Base-by-base conservation (phyloP, 2,113 vertebrate species). In the Stictonetta naevosa region DNA sequence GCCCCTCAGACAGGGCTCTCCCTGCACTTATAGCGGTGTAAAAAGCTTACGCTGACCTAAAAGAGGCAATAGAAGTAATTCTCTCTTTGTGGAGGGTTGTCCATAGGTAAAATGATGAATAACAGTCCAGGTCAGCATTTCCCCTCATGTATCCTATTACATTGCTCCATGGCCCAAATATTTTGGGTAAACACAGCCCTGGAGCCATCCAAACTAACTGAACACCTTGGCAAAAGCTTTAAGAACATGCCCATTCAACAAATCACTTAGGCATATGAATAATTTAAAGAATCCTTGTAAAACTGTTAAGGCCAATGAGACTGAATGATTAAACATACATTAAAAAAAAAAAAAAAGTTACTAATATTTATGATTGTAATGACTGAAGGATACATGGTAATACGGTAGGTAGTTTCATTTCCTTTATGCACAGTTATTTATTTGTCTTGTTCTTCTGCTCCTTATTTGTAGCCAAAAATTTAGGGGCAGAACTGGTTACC, bases 11-110 rank as follows among this genome's bases (percentile, higher is more conserved):
- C 8, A 3, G 18, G 7, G 8, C 10, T 77, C 28, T 28, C 7
- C 26, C 56, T 55, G 14, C 6, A 3, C 3, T 34, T 53, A 0
- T 0, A 81, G 13, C 3, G 4, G 3, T 59, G n/a, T 16, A 50
- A 90, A 88, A 88, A 92, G 6, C 29, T 71, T 71, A 50, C 5
- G 25, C 2, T 50, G 21, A 60, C 19, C 5, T 53, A 86, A 92
- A 18, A 52, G 17, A 2, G 4, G 19, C 40, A 75, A 13, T 3
- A 59, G 14, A 74, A 86, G 6, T 60, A 72, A 50, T 29, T 67
- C 31, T 34, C 3, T 63, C 42, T 60, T 75, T 25, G 22, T 38
- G 10, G 8, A 73, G 40, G 19, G 9, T 29, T 59, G 68, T 78
- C 25, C 6, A 6, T 67, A 9, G 7, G 3, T 59, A 67, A 91